Percentiles rank a stretch among this genome's conserved stretches.
Conservation (phyloP, 2,113 vertebrate genomes). For the Mionectes macconnelli region DNA sequence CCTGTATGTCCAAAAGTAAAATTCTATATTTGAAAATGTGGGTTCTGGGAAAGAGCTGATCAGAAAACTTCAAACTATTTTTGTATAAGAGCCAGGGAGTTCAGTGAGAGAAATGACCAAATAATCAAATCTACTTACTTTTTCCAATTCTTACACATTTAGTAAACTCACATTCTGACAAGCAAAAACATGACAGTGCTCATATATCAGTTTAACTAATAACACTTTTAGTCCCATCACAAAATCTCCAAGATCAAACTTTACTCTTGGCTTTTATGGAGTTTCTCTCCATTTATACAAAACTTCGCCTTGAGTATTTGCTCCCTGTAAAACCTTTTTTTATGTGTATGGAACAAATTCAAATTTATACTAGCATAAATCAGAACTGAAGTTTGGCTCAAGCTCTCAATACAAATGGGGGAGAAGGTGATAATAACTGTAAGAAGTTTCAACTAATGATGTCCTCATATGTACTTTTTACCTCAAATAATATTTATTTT, state of each 20-base stretch:
- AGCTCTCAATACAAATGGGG: neutral
- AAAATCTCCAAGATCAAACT: neutral
- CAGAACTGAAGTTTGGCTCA: neutral
- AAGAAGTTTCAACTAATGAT: neutral
- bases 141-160: neutral
- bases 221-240: neutral
- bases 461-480: neutral
- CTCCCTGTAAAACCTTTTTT: neutral
- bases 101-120: neutral
- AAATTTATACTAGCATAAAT: neutral
- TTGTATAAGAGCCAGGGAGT: neutral
- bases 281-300: neutral
- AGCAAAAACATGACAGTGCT: neutral
- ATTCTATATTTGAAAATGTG: neutral
- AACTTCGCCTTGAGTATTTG: neutral
- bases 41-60: neutral
- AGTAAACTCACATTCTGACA: neutral
- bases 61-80: neutral
- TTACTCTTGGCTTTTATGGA: neutral
- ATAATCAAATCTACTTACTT: neutral
- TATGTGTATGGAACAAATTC: neutral
- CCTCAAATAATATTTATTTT: neutral
- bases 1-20: neutral
- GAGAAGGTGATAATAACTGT: neutral
- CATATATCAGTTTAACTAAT: neutral